Evolutionary conservation across 30 jellyfish, hydroid and myxozoan genomes (phyloP).

Genomic region (Aurelia aurita): DNA sequence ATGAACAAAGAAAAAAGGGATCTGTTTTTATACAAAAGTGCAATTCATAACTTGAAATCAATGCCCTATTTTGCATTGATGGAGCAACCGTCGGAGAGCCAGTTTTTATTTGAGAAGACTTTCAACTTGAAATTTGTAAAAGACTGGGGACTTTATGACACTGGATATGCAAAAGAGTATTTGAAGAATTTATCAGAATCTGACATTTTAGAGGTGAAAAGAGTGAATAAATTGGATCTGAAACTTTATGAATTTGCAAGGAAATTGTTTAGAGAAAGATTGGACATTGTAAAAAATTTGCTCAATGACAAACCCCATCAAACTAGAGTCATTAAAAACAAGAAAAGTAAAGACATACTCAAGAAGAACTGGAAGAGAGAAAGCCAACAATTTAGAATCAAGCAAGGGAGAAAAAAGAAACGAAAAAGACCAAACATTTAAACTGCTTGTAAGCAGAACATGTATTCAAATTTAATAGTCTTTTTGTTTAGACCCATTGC

Average conservation of each 20-base stretch:
- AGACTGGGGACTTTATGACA: constrained; percentile 64
- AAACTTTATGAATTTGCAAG: constrained; percentile 79
- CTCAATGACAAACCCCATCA: constrained; percentile 12
- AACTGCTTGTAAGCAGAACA: too few species aligned
- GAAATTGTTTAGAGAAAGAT: constrained; percentile 57
- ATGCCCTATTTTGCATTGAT: constrained; percentile 77
- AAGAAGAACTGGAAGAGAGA: constrained; percentile 48
- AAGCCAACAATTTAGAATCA: background rate
- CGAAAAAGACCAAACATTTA: background rate
- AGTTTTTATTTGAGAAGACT: constrained; percentile 86
- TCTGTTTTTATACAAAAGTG: constrained; percentile 57
- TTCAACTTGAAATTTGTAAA: constrained; percentile 63
- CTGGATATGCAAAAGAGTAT: constrained; percentile 83
- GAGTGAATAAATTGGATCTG: constrained; percentile 67
- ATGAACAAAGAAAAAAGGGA: constrained; percentile 23
- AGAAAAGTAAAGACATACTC: constrained; percentile 24
- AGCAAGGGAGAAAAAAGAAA: background rate
- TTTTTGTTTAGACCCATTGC: too few species aligned
- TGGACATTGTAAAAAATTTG: constrained; percentile 1
- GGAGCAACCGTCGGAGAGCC: constrained; percentile 87
- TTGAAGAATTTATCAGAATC: constrained; percentile 26
- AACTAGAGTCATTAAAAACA: constrained; percentile 6
- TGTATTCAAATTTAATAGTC: too few species aligned
- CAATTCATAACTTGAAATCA: constrained; percentile 45
- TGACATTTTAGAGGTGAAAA: constrained; percentile 34